phyloP scores from a whole-genome alignment of 2,888 invertebrate genomes.

The Scrobipalpa atriplicella region DNA sequence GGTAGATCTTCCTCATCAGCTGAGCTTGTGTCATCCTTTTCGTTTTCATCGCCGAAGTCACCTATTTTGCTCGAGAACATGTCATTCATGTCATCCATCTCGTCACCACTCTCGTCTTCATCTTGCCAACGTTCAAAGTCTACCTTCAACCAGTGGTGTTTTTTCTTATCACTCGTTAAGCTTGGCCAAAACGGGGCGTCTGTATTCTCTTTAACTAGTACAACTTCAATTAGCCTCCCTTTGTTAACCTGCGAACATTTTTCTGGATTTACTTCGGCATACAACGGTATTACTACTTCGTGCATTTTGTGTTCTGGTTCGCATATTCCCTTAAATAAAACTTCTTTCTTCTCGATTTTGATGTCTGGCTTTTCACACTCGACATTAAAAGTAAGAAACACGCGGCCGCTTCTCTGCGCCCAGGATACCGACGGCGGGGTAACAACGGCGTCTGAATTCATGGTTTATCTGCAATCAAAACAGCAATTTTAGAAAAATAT shows the following conservation, averaged over 20 bases:
- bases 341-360: slow-evolving; percentile 84
- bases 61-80: slow-evolving; percentile 66
- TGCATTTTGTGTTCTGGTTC: slow-evolving; percentile 92
- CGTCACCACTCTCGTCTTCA: slow-evolving; percentile 96
- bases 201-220: slow-evolving; percentile 85
- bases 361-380: slow-evolving; percentile 92
- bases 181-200: slow-evolving; percentile 93
- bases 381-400: slow-evolving; percentile 94
- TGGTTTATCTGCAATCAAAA: slow-evolving; percentile 40
- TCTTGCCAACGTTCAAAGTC: slow-evolving; percentile 99
- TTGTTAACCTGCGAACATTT: slow-evolving; percentile 87
- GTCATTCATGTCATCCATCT: slow-evolving; percentile 70
- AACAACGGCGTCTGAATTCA: slow-evolving; percentile 50
- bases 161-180: slow-evolving; percentile 92
- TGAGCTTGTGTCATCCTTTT: slow-evolving; percentile 85
- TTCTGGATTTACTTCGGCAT: slow-evolving; percentile 91
- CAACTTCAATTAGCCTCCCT: slow-evolving; percentile 87
- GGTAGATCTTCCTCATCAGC: slow-evolving; percentile 89
- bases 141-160: slow-evolving; percentile 97
- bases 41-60: slow-evolving; percentile 63
- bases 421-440: slow-evolving; percentile 91
- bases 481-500: background rate
- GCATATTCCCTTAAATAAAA: slow-evolving; percentile 93
- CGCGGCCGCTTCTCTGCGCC: slow-evolving; percentile 92
- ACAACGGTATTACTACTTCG: slow-evolving; percentile 93